Evolutionary conservation across 2,797 vertebrate species (phyloP).

Genomic region (Nasua narica): DNA sequence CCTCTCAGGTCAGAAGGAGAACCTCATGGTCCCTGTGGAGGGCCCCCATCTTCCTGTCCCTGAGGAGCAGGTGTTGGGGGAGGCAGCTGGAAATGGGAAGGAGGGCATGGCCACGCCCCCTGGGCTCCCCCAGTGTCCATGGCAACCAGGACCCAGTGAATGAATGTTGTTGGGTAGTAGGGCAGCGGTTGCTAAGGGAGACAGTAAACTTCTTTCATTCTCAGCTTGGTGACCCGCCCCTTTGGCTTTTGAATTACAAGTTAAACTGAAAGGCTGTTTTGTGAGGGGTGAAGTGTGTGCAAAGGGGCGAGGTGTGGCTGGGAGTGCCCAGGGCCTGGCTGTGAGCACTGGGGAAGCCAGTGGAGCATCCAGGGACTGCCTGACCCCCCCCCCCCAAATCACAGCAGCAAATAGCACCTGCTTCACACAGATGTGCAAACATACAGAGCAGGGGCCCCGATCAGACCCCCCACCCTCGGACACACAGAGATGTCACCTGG

Average conservation of each 20-base stretch:
- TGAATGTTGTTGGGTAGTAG: constrained; percentile 85
- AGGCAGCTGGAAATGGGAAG: not conserved
- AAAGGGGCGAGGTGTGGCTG: not conserved
- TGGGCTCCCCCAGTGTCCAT: constrained; percentile 77
- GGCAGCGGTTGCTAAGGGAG: constrained; percentile 85
- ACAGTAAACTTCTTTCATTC: constrained; percentile 83
- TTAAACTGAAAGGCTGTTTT: constrained; percentile 32
- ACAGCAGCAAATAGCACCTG: not conserved
- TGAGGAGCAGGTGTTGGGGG: not conserved
- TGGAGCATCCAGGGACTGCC: fast-evolving
- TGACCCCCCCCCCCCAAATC: not conserved
- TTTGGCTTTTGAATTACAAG: constrained; percentile 39
- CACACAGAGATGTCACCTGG: not conserved
- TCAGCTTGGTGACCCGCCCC: not conserved
- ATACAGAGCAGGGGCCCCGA: not conserved
- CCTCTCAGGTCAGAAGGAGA: not conserved
- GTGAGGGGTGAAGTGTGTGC: not conserved
- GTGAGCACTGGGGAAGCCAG: not conserved
- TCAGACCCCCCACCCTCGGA: not conserved
- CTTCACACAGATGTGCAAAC: not conserved
- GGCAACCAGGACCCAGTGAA: constrained; percentile 84
- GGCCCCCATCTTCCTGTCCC: not conserved
- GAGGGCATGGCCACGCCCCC: not conserved
- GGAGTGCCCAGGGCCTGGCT: not conserved
- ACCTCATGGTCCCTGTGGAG: not conserved